Percentiles rank a stretch among this genome's conserved stretches.
These are phyloP conservation scores for human (Homo sapiens) DNA, from an alignment of 2,113 vertebrate species.

Conservation along the genomic window GRCh38 chr1:77835001-77835500, in stretches of 20 bases:
- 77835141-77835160: neutral
- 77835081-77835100: constrained; percentile 30
- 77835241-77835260: constrained; percentile 31
- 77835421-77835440: constrained; percentile 47
- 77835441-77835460: neutral
- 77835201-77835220: constrained; percentile 55
- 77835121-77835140: constrained; percentile 15
- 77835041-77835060: constrained; percentile 42
- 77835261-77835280: constrained; percentile 61
- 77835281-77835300: constrained; percentile 1
- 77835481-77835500: neutral
- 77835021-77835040: constrained; percentile 65
- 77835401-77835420: neutral
- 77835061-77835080: constrained; percentile 46
- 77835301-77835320: constrained; percentile 46
- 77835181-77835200: constrained; percentile 37
- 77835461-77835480: neutral
- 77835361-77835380: neutral
- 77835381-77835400: constrained; percentile 5
- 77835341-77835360: neutral
- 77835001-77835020: constrained; percentile 75
- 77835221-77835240: constrained; percentile 46
- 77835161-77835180: neutral
- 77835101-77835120: neutral
- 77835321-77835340: neutral